Evolutionary conservation across 2,797 vertebrate genomes (phyloP).

Genomic region (Micrastur ruficollis): DNA sequence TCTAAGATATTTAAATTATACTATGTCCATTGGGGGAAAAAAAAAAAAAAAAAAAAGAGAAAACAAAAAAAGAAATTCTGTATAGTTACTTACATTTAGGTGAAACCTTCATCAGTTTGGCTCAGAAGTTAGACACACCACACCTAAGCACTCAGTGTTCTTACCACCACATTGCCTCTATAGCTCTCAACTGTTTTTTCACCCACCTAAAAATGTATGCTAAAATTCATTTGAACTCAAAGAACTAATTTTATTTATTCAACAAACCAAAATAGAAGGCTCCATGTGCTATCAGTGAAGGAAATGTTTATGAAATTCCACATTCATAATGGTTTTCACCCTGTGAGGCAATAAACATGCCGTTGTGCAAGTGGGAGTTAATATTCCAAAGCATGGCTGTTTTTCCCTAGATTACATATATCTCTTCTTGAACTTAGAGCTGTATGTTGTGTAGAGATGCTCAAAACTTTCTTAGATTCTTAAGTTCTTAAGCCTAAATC

Average conservation of each 20-base stretch:
- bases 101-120: background rate
- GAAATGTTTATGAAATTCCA: background rate
- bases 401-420: background rate
- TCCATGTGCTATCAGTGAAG: background rate
- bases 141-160: background rate
- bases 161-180: background rate
- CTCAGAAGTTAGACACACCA: background rate
- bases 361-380: background rate
- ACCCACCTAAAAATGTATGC: background rate
- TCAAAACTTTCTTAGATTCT: background rate
- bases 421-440: background rate
- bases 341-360: background rate
- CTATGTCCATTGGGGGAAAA: background rate
- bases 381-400: background rate
- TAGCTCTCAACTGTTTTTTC: background rate
- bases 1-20: background rate
- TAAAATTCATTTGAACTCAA: background rate
- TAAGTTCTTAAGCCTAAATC: background rate
- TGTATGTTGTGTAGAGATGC: background rate
- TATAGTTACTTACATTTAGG: background rate
- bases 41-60: background rate
- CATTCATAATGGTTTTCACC: background rate
- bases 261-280: background rate
- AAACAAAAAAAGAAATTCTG: background rate
- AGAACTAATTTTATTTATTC: background rate